phyloP scores from a whole-genome alignment of 2,797 vertebrate genomes.

The Microtus californicus region DNA sequence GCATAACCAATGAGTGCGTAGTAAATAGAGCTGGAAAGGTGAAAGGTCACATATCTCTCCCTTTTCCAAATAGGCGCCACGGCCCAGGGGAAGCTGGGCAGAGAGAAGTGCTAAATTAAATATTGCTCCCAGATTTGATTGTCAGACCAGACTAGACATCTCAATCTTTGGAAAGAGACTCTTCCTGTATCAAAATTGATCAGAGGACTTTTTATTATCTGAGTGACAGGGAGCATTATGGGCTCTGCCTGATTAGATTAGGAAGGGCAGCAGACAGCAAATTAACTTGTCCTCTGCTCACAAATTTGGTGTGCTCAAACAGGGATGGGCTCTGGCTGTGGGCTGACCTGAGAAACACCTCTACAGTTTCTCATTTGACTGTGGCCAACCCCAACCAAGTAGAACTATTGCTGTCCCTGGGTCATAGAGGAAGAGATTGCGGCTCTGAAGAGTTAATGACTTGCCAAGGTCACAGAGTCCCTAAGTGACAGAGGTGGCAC shows the following conservation, averaged over 20 bases:
- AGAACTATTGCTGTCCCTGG: neutral
- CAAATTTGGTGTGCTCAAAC: neutral
- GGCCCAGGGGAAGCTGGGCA: neutral
- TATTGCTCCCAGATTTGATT: conserved; percentile 15
- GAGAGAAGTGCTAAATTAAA: conserved; percentile 50
- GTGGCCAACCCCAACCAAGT: neutral
- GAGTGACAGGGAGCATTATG: neutral
- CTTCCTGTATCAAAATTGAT: conserved; percentile 48
- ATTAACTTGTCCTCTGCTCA: conserved; percentile 21
- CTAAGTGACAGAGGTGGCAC: neutral
- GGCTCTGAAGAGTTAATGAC: neutral
- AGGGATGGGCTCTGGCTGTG: neutral
- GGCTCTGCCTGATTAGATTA: neutral
- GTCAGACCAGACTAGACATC: neutral
- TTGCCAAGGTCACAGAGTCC: neutral
- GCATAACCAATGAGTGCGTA: neutral
- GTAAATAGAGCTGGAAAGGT: neutral
- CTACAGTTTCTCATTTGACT: neutral
- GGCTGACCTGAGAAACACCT: neutral
- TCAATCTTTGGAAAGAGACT: conserved; percentile 33
- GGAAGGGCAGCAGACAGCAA: neutral
- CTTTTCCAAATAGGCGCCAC: neutral
- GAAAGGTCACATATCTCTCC: neutral
- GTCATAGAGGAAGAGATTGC: neutral
- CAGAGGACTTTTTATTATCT: conserved; percentile 47